Evolutionary conservation across 2,113 vertebrate species (phyloP).

Genomic region (Stigmatopora argus): DNA sequence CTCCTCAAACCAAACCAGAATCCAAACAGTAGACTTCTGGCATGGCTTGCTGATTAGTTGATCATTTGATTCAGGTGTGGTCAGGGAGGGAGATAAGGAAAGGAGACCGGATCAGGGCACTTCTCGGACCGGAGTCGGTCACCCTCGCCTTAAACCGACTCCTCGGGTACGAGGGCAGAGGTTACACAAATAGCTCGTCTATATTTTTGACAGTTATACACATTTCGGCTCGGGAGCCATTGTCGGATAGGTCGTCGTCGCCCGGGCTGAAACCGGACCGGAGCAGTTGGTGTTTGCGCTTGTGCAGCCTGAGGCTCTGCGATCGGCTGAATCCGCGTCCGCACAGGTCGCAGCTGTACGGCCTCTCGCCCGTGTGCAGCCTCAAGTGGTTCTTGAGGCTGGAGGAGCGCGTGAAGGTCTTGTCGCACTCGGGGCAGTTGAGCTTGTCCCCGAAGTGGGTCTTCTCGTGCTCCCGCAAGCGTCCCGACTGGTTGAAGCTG

Average conservation of each 20-base stretch:
- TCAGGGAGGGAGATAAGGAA: not conserved
- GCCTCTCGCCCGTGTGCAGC: constrained; percentile 71
- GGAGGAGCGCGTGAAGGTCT: constrained; percentile 66
- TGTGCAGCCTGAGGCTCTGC: constrained; percentile 62
- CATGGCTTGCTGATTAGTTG: too few species aligned
- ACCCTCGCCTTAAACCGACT: constrained; percentile 5
- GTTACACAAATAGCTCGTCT: constrained; percentile 39
- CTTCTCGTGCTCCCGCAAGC: constrained; percentile 68
- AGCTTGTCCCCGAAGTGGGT: constrained; percentile 71
- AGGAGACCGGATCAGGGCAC: too few species aligned
- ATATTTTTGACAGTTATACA: constrained; percentile 49
- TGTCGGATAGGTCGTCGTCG: constrained; percentile 46
- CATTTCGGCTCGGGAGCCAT: constrained; percentile 54
- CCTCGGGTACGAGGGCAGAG: constrained; percentile 4
- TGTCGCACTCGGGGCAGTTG: constrained; percentile 63
- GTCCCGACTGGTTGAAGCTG: constrained; percentile 70
- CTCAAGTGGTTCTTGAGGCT: constrained; percentile 74
- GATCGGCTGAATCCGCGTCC: constrained; percentile 56
- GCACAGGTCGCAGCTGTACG: constrained; percentile 60
- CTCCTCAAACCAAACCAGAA: too few species aligned
- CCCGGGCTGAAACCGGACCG: constrained; percentile 18
- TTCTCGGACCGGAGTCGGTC: too few species aligned
- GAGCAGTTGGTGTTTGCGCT: constrained; percentile 42
- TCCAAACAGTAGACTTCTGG: too few species aligned
- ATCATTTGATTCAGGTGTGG: too few species aligned